Conservation (phyloP, 2,888 invertebrate species). For the Conus canariensis region DNA sequence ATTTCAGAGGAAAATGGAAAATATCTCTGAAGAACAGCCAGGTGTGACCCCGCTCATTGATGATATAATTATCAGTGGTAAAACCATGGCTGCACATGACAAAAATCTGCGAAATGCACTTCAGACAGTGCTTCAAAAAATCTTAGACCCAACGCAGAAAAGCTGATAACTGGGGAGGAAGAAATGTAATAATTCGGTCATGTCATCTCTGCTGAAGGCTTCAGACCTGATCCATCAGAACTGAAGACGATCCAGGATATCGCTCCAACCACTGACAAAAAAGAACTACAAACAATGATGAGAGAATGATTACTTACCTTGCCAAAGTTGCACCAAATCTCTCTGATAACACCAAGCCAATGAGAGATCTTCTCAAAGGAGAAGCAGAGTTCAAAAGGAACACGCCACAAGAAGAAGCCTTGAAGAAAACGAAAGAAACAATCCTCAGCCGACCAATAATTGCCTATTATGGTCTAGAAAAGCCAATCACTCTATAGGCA, state of each 20-base stretch:
- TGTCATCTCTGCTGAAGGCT: constrained; percentile 16
- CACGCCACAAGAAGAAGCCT: constrained; percentile 6
- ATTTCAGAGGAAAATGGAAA: constrained; percentile 34
- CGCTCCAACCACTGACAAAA: not conserved
- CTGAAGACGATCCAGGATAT: not conserved
- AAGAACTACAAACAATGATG: constrained; percentile 27
- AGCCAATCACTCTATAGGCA: not conserved
- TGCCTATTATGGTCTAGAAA: not conserved
- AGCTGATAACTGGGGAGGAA: constrained; percentile 41
- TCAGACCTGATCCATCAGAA: constrained; percentile 5
- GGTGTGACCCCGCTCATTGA: constrained; percentile 16
- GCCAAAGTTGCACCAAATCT: not conserved
- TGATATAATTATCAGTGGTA: constrained; percentile 34
- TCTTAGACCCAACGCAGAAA: constrained; percentile 50
- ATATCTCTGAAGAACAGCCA: constrained; percentile 3
- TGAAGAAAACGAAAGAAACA: not conserved
- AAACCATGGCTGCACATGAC: constrained; percentile 48
- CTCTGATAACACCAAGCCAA: not conserved
- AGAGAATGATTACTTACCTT: constrained; percentile 45
- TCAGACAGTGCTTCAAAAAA: not conserved
- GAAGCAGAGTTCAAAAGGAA: constrained; percentile 28
- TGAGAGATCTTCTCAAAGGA: not conserved
- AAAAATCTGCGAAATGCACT: constrained; percentile 34
- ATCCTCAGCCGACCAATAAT: not conserved
- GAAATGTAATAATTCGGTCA: not conserved